Evolutionary conservation across 2,888 invertebrate species (phyloP), one percentile per base, ranked within the genome.

Genomic region (Volucella inflata): DNA sequence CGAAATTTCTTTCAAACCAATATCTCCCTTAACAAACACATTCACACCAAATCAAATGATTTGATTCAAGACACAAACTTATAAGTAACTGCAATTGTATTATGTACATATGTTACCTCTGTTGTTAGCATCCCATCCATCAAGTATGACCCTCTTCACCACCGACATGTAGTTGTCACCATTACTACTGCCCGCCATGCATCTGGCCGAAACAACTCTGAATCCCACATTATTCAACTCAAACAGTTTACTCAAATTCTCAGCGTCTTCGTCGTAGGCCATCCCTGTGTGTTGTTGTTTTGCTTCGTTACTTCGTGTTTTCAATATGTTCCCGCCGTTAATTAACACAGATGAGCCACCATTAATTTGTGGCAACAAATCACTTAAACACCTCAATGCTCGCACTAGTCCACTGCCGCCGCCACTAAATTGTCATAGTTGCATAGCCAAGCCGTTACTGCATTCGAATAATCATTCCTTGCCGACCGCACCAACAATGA

Each of bases 91-190:
- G 16, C 8, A 8, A 14, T 8, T 8, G 30, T 2, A 8, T n/a
- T 17, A 21, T 11, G 44, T 12, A 9, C 3, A 57, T 30, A 30
- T 30, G 30, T 87, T 88, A 89, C 89, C 88, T 88, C 87, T 85
- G 46, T 88, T 87, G 9, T 88, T 57, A 17, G 77, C 87, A 75
- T 87, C 65, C 16, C 60, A 68, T 6, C 88, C 89, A 46, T 68
- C 89, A 17, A 92, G 89, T 65, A 89, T 88, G 16, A 91, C 87
- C 16, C 92, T 90, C 87, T 91, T 91, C 30, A 92, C 91, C 65
- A 91, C 89, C 14, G 91, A 91, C 92, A 92, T 92, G 70, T 92
- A 92, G 85, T 92, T 92, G 87, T 92, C 92, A 59, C 92, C 92
- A 60, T 89, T 89, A 88, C 89, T 90, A 84, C 91, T 91, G 64